Evolutionary conservation across 2,888 invertebrate genomes (phyloP).

Genomic region (Drosophila putrida): DNA sequence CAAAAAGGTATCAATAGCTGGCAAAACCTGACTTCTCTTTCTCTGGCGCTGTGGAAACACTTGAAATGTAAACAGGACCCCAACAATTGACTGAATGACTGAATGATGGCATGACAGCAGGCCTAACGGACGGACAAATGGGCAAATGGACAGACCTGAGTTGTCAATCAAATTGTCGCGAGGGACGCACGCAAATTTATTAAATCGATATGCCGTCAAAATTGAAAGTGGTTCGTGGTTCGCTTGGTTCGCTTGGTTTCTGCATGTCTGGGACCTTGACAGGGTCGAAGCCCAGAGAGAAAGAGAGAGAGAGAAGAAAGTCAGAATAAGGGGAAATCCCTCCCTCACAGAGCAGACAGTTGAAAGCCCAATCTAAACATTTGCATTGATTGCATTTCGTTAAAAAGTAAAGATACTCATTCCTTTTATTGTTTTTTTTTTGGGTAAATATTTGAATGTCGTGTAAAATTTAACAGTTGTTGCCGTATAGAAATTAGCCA

Average conservation of each 20-base stretch:
- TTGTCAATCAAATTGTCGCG: conserved; percentile 80
- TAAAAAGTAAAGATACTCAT: conserved; percentile 45
- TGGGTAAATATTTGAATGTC: conserved; percentile 72
- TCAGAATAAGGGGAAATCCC: neutral
- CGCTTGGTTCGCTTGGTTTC: conserved; percentile 50
- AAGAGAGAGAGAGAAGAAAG: no score
- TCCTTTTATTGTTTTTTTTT: conserved; percentile 25
- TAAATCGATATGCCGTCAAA: conserved; percentile 80
- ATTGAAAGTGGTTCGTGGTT: conserved; percentile 69
- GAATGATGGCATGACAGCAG: conserved; percentile 19
- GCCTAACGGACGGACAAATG: neutral
- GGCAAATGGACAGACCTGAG: conserved; percentile 24
- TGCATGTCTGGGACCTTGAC: conserved; percentile 68
- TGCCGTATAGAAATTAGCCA: conserved; percentile 56
- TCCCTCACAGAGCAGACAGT: conserved; percentile 39
- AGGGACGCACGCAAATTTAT: conserved; percentile 76
- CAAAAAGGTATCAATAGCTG: conserved; percentile 43
- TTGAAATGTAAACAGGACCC: conserved; percentile 55
- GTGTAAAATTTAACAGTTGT: conserved; percentile 77
- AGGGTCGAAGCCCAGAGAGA: conserved; percentile 27
- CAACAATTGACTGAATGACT: conserved; percentile 44
- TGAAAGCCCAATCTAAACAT: conserved; percentile 73
- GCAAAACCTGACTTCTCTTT: conserved; percentile 11
- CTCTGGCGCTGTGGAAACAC: conserved; percentile 9
- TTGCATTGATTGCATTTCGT: conserved; percentile 77